Evolutionary conservation across 2,113 vertebrate species (phyloP), one percentile per base, ranked within the genome.

Genomic region (Pyrgilauda ruficollis): DNA sequence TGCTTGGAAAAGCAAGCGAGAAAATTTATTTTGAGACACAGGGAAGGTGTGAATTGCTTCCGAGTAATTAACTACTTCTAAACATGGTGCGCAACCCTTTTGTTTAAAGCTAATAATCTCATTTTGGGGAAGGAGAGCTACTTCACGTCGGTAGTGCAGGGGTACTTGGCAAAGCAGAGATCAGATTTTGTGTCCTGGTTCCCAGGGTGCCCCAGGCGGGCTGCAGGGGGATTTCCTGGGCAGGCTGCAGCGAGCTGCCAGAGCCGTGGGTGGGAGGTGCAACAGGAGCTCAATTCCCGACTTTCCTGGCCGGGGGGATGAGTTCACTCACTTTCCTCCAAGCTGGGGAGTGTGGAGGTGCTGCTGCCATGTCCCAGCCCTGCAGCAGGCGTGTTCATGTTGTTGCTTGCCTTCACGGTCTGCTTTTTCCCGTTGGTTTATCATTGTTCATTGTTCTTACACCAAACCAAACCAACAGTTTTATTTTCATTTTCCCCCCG

Each of bases 11-110:
- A 86, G 33, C 28, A 35, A 86, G 79, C 3, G 67, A 30, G 55
- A 84, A 30, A 13, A 69, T 92, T 92, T 95, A 83, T 91, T 96
- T 83, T 56, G 74, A 90, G 94, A 27, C 72, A 43, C 6, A 6
- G 11, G 55, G 50, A 90, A 88, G 20, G 79, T 56, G 87, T 62
- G 63, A 93, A 90, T 50, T 30, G 59, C 61, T 87, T 55, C 75
- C 44, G 84, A 22, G 3, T 26, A 53, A 66, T 76, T 64, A 84
- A 37, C 66, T 49, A 1, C 50, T 74, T 47, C 62, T 41, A 70
- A 84, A 35, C 28, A n/a, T 7, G 9, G 39, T 59, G 44, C 27
- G 76, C 61, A 24, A 22, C 6, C 17, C 13, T 17, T 18, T n/a
- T 37, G 30, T 64, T 39, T 27, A 2, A 23, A 79, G 44, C 23